Conservation (phyloP, 1,140 invertebrate species). For the Drosophila yakuba region DNA sequence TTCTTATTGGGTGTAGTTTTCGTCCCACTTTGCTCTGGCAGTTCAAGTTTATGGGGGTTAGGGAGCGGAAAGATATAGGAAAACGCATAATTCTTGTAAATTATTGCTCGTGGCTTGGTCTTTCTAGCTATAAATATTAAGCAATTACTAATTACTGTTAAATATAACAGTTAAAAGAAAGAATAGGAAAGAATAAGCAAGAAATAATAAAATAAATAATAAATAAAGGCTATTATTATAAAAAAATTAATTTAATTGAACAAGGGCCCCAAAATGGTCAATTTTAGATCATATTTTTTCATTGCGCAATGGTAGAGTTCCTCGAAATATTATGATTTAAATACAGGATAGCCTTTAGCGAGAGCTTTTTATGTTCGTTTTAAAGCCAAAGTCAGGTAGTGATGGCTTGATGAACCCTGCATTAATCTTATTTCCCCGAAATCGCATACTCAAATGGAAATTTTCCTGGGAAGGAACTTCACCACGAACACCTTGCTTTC, state of each 20-base stretch:
- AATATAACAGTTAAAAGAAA: too few relatives aligned
- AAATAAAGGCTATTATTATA: too few relatives aligned
- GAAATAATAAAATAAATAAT: too few relatives aligned
- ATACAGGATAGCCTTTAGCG: too few relatives aligned
- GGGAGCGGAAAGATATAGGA: not conserved
- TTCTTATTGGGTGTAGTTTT: constrained; percentile 26
- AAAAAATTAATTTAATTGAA: too few relatives aligned
- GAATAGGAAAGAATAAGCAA: too few relatives aligned
- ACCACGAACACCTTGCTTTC: constrained; percentile 18
- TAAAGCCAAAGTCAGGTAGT: too few relatives aligned
- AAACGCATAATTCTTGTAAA: not conserved
- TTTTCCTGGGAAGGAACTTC: constrained; percentile 14
- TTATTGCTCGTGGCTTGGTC: not conserved
- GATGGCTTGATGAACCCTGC: not conserved
- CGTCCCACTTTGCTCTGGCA: constrained; percentile 4
- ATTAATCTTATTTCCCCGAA: constrained; percentile 16
- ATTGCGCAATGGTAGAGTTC: too few relatives aligned
- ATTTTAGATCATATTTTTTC: too few relatives aligned
- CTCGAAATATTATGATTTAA: too few relatives aligned
- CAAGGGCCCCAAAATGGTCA: too few relatives aligned
- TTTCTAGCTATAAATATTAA: not conserved
- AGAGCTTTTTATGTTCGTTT: too few relatives aligned
- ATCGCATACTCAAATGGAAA: constrained; percentile 21
- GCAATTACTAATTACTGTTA: not conserved
- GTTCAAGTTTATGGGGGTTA: constrained; percentile 8